These are phyloP conservation scores for Parelbella ahira DNA, from an alignment of 2,888 invertebrate genomes.

Conservation along the genomic window DNA sequence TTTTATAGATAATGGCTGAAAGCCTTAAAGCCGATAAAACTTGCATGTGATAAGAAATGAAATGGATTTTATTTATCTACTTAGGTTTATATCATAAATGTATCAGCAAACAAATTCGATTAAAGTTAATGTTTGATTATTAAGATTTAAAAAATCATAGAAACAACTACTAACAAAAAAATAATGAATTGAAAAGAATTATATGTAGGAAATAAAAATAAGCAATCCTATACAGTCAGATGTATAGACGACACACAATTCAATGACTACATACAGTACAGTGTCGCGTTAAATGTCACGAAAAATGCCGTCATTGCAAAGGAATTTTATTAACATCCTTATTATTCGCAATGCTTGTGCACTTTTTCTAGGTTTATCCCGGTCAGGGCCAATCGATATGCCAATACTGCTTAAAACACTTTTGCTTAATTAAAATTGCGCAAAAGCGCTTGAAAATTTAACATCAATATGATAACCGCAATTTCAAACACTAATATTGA, in stretches of 20 bases:
- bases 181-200: too few species aligned
- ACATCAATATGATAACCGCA: constrained; percentile 5
- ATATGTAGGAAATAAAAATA: too few species aligned
- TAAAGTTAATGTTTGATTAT: too few species aligned
- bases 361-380: constrained; percentile 7
- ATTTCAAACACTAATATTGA: constrained; percentile 1
- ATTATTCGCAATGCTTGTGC: constrained; percentile 3
- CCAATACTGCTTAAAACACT: constrained; percentile 10
- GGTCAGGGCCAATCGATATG: constrained; percentile 9
- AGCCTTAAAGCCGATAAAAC: background rate
- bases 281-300: constrained; percentile 5
- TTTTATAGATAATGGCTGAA: constrained; percentile 5
- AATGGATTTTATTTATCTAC: constrained; percentile 3
- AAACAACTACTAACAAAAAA: too few species aligned
- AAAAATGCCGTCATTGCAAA: background rate
- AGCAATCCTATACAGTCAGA: too few species aligned
- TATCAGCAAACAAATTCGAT: background rate
- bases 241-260: too few species aligned
- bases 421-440: constrained; percentile 2
- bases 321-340: constrained; percentile 12
- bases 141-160: too few species aligned
- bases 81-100: background rate
- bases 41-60: background rate
- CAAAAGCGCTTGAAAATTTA: background rate
- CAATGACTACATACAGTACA: too few species aligned